Evolutionary conservation across 2,888 invertebrate genomes (phyloP).

Genomic region (Pseudococcus jackbeardsleyi): DNA sequence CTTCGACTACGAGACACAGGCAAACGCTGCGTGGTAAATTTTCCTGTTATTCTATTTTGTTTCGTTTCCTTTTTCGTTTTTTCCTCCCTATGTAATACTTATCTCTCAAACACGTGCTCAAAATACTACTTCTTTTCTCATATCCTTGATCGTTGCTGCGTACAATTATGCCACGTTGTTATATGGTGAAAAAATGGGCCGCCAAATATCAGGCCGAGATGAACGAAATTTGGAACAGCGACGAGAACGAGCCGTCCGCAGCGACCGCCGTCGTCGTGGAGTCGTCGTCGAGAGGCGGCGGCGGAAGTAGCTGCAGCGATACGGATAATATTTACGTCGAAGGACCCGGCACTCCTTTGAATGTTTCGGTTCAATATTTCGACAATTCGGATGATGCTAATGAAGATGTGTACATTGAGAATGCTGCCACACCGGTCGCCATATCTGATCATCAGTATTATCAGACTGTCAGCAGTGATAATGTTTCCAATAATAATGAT

Average conservation of each 20-base stretch:
- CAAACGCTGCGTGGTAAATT: not conserved
- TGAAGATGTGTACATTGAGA: constrained; percentile 54
- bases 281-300: not conserved
- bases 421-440: constrained; percentile 54
- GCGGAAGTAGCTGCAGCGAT: not conserved
- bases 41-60: not conserved
- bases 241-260: constrained; percentile 4
- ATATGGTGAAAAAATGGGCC: constrained; percentile 64
- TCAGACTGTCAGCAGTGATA: constrained; percentile 37
- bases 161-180: constrained; percentile 57
- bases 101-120: not conserved
- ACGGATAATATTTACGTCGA: constrained; percentile 24
- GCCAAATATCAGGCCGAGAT: constrained; percentile 63
- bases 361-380: constrained; percentile 43
- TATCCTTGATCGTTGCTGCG: not conserved
- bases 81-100: not conserved
- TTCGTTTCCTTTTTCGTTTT: not conserved
- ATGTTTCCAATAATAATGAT: not conserved
- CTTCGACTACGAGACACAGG: not conserved
- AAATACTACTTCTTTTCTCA: not conserved
- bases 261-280: not conserved
- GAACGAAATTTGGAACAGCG: constrained; percentile 57
- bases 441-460: constrained; percentile 60
- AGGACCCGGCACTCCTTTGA: not conserved
- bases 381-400: constrained; percentile 7